phyloP scores from a whole-genome alignment of 2,113 vertebrate genomes.

The Eubucco bourcierii region DNA sequence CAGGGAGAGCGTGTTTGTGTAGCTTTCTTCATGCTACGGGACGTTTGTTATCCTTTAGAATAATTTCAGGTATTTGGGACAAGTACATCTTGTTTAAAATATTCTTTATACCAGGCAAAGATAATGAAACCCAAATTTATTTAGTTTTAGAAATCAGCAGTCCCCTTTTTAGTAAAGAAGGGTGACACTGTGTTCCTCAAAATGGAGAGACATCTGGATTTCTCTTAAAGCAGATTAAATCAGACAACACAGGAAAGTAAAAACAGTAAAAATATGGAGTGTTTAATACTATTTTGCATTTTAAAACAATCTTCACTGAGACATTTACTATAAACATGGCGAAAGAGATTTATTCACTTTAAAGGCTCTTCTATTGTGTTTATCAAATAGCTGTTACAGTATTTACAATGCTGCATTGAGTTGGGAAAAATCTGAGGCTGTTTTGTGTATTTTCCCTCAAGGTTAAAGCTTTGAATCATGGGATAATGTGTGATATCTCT shows the following conservation, averaged over 20 bases:
- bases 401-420: constrained; percentile 43
- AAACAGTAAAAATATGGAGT: background rate
- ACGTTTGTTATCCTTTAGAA: background rate
- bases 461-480: constrained; percentile 72
- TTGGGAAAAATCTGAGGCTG: constrained; percentile 52
- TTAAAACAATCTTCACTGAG: constrained; percentile 27
- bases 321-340: constrained; percentile 36
- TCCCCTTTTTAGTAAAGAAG: background rate
- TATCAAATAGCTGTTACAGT: constrained; percentile 49
- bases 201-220: background rate
- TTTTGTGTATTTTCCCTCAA: constrained; percentile 67
- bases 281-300: constrained; percentile 30
- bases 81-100: background rate
- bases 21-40: background rate
- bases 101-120: background rate
- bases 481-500: constrained; percentile 65
- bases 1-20: background rate
- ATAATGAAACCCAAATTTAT: background rate
- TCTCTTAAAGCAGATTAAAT: background rate
- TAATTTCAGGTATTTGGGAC: background rate
- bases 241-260: background rate
- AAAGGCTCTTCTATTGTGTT: constrained; percentile 43
- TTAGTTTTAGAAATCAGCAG: background rate
- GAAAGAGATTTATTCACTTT: background rate
- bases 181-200: background rate